These are phyloP conservation scores for Pyxicephalus adspersus DNA, from an alignment of 2,113 vertebrate genomes.

Conservation along the genomic window DNA sequence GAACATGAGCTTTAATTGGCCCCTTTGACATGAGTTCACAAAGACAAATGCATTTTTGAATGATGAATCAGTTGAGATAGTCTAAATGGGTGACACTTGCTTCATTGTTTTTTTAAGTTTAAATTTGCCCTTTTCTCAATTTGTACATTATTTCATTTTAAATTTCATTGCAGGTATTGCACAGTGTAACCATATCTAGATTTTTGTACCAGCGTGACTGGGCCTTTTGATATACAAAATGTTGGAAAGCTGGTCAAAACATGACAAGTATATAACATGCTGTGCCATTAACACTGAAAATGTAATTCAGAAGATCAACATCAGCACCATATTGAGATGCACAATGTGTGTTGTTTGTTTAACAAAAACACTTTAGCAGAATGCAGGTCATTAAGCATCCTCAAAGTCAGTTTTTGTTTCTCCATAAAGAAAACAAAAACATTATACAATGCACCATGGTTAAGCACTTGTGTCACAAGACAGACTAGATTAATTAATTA, in stretches of 20 bases:
- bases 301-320: conserved; percentile 18
- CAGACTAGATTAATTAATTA: conserved; percentile 1
- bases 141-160: too few relatives aligned
- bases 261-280: conserved; percentile 17
- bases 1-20: background rate
- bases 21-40: background rate
- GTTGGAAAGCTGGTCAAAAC: background rate
- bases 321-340: conserved; percentile 33
- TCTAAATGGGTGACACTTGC: background rate
- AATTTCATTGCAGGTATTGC: too few relatives aligned
- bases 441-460: background rate
- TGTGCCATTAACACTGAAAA: conserved; percentile 16
- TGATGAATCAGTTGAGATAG: background rate
- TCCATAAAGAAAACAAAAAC: background rate
- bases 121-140: too few relatives aligned
- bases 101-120: background rate
- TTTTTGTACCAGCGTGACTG: too few relatives aligned
- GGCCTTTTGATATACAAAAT: background rate
- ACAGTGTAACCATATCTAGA: too few relatives aligned
- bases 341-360: conserved; percentile 33
- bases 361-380: conserved; percentile 19
- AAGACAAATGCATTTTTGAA: background rate
- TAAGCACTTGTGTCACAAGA: background rate
- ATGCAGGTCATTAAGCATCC: conserved; percentile 22
- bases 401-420: conserved; percentile 12